Base-by-base conservation (phyloP, 2,888 invertebrate species). In the Aspidiotus destructor region DNA sequence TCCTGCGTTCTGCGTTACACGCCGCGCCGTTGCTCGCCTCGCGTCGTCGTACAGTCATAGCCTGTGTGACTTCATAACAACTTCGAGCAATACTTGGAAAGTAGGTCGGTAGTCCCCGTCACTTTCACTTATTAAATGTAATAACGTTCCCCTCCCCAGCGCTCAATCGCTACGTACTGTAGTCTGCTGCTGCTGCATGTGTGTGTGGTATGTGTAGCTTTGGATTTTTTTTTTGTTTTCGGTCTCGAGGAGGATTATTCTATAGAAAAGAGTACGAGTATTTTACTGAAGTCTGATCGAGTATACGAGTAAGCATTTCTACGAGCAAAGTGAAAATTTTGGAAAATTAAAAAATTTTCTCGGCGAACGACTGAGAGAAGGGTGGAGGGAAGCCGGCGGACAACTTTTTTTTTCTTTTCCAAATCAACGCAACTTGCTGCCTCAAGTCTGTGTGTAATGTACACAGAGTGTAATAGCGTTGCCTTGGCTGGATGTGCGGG, bases 91-190 rank as follows among this genome's bases (percentile, higher is more conserved):
- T 69, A 69, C 69, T 69, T 62, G 69, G 69, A 69, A 69, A 69
- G 69, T 69, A 69, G 69, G 69, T 69, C 69, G 69, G 62, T 62
- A 69, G 70, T 68, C 71, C 70, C 70, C 71, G 69, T 71, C 71
- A 71, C 71, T 71, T 71, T 71, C 71, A 71, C 71, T 71, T 71
- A 70, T 71, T 70, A 70, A 65, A 70, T 69, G 69, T 69, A 69
- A 62, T 69, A 69, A 69, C 62, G 62, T 44, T 53, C 55, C 62
- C 48, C 40, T 53, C 62, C 61, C 60, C 42, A 5, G 28, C 28
- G 28, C 28, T 28, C 28, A 28, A 28, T 28, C 28, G 28, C 28
- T 28, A 28, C 28, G 28, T 28, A 28, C 28, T 28, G 28, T 28
- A 28, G 28, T 28, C 17, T 54, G 9, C 9, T 41, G 28, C 28